Base-by-base conservation (phyloP, 2,797 vertebrate species). In the Hoplostethus mediterraneus region DNA sequence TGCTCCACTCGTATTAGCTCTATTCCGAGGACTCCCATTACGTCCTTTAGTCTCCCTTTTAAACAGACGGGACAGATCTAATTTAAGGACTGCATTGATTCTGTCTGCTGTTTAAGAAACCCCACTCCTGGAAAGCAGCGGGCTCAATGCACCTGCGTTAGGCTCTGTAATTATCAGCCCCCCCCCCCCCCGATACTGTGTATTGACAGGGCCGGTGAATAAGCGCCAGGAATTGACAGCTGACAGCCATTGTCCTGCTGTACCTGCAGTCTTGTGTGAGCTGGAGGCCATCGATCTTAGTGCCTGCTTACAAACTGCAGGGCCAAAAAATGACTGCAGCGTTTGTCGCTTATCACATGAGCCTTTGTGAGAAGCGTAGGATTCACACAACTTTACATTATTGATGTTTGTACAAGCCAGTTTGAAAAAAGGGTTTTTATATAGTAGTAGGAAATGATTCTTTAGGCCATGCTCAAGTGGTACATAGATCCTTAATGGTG, bases 31-130 rank as follows among this genome's bases (percentile, higher is more conserved):
- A 40, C 66, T 66, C 60, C 57, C 67, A 36, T 69, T 51, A 42
- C 28, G 58, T 30, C 56, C 17, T 16, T 42, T 30, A 17, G 9
- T 3, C 57, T 70, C 75, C 10, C 71, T 51, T 77, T 77, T n/a
- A 81, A 57, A 79, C 71, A 67, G 62, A 73, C 55, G 16, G 67
- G 63, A 73, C 42, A 8, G 33, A 52, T 74, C 60, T 71, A 56
- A 80, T 75, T 82, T 61, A 40, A 69, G 73, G 30, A 72, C 59
- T 31, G 76, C 63, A 86, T 72, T 77, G 68, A 77, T 79, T 83
- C 64, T 63, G 31, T 45, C 56, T 62, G 59, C 16, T 63, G 44
- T 60, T 78, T 62, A 52, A 63, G 36, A 56, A 67, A 42, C 30
- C 10, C 1, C 67, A 28, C 54, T 63, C 21, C 30, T 71, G 40